phyloP scores from a whole-genome alignment of 2,888 invertebrate species.

The Mythimna impura region DNA sequence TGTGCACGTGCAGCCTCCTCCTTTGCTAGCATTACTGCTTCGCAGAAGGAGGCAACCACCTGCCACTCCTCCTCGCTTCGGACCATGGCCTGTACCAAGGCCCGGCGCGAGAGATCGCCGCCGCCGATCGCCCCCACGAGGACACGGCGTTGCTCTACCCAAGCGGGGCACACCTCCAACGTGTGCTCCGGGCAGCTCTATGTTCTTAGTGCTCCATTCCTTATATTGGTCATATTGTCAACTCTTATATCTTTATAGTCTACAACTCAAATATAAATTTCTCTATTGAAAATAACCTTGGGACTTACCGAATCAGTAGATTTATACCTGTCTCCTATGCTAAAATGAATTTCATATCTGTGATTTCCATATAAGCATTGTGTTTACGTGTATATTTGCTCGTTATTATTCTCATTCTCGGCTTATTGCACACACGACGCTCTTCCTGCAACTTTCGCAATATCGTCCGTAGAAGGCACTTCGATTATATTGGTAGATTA shows the following conservation, averaged over 20 bases:
- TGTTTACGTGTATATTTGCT: slow-evolving; percentile 52
- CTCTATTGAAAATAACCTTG: slow-evolving; percentile 20
- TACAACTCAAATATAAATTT: not conserved
- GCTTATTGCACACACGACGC: slow-evolving; percentile 62
- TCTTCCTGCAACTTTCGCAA: slow-evolving; percentile 66
- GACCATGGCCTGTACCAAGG: too few species aligned
- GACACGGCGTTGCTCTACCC: too few species aligned
- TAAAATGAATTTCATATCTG: slow-evolving; percentile 35
- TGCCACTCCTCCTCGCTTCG: too few species aligned
- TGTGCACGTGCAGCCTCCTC: too few species aligned
- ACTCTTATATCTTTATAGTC: slow-evolving; percentile 24
- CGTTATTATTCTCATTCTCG: slow-evolving; percentile 55
- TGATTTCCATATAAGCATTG: slow-evolving; percentile 52
- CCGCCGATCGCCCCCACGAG: too few species aligned
- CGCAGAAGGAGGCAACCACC: too few species aligned
- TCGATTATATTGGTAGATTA: slow-evolving; percentile 64
- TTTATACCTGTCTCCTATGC: slow-evolving; percentile 20
- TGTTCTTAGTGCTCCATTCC: slow-evolving; percentile 11
- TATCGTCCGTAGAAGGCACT: slow-evolving; percentile 61
- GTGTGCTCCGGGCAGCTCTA: too few species aligned
- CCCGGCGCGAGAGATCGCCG: too few species aligned
- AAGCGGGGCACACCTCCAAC: too few species aligned
- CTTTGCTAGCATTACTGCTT: too few species aligned
- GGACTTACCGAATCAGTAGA: slow-evolving; percentile 13
- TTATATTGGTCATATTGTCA: slow-evolving; percentile 1